Conservation (phyloP, 35 echinoderm and acorn worm species). For the Patiria miniata region DNA sequence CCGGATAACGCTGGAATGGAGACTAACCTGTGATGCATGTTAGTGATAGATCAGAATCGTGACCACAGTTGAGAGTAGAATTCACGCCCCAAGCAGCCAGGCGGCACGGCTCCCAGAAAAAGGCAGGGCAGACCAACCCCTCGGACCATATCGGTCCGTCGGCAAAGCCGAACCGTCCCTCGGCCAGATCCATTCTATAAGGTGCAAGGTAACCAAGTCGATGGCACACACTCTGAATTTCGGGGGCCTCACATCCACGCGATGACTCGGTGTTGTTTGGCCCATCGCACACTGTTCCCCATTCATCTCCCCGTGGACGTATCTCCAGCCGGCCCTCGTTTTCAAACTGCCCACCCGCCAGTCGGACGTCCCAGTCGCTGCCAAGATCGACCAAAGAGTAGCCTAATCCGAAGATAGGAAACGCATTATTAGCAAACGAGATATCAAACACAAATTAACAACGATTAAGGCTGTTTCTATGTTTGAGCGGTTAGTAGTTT, state of each 20-base stretch:
- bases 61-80: not conserved
- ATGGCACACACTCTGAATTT: not conserved
- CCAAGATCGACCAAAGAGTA: not conserved
- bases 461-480: too few relatives aligned
- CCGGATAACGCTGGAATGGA: not conserved
- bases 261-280: not conserved
- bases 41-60: not conserved
- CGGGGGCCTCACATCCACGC: not conserved
- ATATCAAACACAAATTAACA: too few relatives aligned
- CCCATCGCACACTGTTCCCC: not conserved
- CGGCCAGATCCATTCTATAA: not conserved
- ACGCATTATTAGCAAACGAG: too few relatives aligned
- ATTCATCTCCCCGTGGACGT: not conserved
- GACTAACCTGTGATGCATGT: not conserved
- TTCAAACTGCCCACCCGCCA: not conserved
- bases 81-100: not conserved
- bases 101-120: not conserved
- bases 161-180: not conserved
- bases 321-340: slow-evolving; percentile 10
- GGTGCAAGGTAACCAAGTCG: not conserved
- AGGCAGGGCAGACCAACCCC: not conserved
- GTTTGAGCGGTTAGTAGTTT: too few relatives aligned
- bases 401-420: too few relatives aligned
- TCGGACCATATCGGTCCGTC: not conserved
- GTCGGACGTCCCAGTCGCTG: not conserved